These are phyloP conservation scores for Lissocephala sabroskyi DNA, from an alignment of 2,888 invertebrate species.

Conservation along the genomic window DNA sequence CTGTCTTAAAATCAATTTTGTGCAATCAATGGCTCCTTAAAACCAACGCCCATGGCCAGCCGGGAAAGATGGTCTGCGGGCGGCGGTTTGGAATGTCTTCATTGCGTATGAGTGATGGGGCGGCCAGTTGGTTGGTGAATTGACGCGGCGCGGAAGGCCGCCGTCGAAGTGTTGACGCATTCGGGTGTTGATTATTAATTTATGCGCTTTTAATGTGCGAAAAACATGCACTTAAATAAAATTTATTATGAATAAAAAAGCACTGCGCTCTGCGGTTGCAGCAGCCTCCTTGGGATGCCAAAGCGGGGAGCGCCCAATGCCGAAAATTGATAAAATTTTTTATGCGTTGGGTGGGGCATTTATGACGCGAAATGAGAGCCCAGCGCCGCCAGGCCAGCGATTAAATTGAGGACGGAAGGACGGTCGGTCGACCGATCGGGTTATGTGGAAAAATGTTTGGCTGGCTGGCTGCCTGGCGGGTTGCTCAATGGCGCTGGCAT, in stretches of 20 bases:
- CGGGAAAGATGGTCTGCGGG: no score
- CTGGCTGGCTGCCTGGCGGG: constrained; percentile 19
- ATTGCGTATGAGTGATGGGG: constrained; percentile 64
- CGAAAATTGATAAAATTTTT: background rate
- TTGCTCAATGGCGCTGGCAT: constrained; percentile 37
- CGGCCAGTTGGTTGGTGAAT: constrained; percentile 10
- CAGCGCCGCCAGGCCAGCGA: no score
- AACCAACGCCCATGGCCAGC: no score
- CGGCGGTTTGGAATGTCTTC: constrained; percentile 61
- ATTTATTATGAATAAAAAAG: constrained; percentile 60
- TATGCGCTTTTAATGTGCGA: constrained; percentile 63
- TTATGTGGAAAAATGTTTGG: constrained; percentile 37
- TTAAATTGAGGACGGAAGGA: no score
- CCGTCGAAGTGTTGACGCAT: constrained; percentile 50
- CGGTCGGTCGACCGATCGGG: constrained; percentile 2
- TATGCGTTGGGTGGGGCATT: constrained; percentile 32
- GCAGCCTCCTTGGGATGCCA: background rate
- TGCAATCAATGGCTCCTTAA: no score
- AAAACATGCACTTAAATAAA: constrained; percentile 62
- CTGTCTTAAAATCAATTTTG: no score
- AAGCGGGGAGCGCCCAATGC: no score
- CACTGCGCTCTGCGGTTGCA: background rate
- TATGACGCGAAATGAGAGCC: constrained; percentile 19
- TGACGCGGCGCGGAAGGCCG: no score
- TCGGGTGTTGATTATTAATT: constrained; percentile 66